A percentile compares a stretch with the other conserved stretches of the same genome.
These are phyloP conservation scores for Morelia viridis DNA, from an alignment of 2,797 vertebrate genomes.

Conservation along the genomic window DNA sequence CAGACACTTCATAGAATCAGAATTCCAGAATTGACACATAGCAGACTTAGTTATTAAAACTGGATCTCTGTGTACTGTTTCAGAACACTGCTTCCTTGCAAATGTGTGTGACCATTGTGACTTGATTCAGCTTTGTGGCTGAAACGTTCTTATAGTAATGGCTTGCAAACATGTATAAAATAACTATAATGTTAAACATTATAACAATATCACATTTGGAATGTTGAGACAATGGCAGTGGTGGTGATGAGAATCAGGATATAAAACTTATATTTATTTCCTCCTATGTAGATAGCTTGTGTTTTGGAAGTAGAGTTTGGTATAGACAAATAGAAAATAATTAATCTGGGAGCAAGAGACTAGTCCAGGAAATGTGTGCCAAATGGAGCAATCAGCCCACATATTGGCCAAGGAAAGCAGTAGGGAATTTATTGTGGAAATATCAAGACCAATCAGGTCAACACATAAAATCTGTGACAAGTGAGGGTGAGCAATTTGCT, in stretches of 20 bases:
- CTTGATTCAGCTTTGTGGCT: neutral
- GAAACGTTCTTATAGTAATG: neutral
- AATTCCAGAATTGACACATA: neutral
- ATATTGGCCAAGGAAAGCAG: slow-evolving; percentile 33
- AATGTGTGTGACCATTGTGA: slow-evolving; percentile 4
- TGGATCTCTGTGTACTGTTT: neutral
- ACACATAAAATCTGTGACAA: slow-evolving; percentile 10
- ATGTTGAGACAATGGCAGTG: slow-evolving; percentile 19
- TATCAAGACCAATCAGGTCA: slow-evolving; percentile 22
- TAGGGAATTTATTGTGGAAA: slow-evolving; percentile 47
- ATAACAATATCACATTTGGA: slow-evolving; percentile 5
- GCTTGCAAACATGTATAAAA: neutral
- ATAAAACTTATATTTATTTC: slow-evolving; percentile 8
- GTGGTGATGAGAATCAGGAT: neutral
- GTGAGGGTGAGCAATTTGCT: neutral
- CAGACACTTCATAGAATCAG: neutral
- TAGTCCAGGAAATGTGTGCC: slow-evolving; percentile 26
- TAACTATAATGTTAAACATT: slow-evolving; percentile 7
- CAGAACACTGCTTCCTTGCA: neutral
- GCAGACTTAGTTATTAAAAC: neutral
- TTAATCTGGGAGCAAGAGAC: slow-evolving; percentile 49
- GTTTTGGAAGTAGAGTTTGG: slow-evolving; percentile 15
- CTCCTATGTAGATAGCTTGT: slow-evolving; percentile 24
- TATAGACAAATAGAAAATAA: slow-evolving; percentile 50
- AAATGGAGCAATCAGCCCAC: slow-evolving; percentile 40